Evolutionary conservation across 2,888 invertebrate species (phyloP).

Genomic region (Morpho achilles): DNA sequence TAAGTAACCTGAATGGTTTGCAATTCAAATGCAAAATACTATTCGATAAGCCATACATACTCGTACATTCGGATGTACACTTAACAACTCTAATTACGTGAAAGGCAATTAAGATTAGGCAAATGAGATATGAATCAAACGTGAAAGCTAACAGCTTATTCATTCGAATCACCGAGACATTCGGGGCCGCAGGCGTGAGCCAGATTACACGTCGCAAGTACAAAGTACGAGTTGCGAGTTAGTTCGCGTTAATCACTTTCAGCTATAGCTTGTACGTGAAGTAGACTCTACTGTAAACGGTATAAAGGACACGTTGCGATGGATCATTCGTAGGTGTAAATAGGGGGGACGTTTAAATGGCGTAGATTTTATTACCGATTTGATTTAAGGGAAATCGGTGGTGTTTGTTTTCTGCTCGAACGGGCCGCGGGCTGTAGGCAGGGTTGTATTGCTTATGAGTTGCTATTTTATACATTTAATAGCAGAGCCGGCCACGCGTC

Average conservation of each 20-base stretch:
- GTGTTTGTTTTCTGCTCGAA: conserved; percentile 26
- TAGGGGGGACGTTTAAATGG: conserved; percentile 11
- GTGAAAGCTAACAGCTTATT: conserved; percentile 22
- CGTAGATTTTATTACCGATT: conserved; percentile 27
- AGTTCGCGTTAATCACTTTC: conserved; percentile 8
- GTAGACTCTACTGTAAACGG: too few relatives aligned
- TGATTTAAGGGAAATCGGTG: conserved; percentile 25
- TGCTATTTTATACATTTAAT: not conserved
- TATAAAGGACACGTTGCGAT: too few relatives aligned
- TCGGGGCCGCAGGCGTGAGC: conserved; percentile 10
- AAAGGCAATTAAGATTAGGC: conserved; percentile 17
- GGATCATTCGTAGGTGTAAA: conserved; percentile 11
- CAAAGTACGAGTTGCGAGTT: conserved; percentile 11
- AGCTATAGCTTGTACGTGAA: too few relatives aligned
- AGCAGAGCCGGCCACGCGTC: too few relatives aligned
- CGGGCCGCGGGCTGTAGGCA: conserved; percentile 26
- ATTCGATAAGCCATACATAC: too few relatives aligned
- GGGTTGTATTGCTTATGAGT: conserved; percentile 5
- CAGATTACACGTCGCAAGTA: conserved; percentile 13
- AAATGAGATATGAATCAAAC: conserved; percentile 21
- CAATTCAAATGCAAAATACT: too few relatives aligned
- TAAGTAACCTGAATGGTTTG: too few relatives aligned
- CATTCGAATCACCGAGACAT: conserved; percentile 13
- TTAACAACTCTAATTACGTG: conserved; percentile 7
- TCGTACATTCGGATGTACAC: too few relatives aligned